phyloP scores from a whole-genome alignment of 2,113 vertebrate species.

The Lucifuga dentata region DNA sequence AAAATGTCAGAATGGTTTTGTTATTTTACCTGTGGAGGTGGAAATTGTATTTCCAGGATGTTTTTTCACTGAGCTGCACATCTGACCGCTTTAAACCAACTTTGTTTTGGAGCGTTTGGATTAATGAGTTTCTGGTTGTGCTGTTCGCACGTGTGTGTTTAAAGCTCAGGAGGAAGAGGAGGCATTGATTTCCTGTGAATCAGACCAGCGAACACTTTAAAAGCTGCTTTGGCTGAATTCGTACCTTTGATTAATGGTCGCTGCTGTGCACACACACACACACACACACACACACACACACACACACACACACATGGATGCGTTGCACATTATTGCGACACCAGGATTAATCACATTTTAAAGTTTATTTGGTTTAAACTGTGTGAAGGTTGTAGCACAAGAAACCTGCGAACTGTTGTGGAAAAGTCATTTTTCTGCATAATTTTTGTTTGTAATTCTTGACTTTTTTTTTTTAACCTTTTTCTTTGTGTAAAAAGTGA shows the following conservation, averaged over 20 bases:
- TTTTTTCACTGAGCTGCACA: constrained; percentile 18
- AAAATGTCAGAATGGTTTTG: too few relatives aligned
- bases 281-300: too few relatives aligned
- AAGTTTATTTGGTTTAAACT: constrained; percentile 8
- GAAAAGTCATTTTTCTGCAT: not conserved
- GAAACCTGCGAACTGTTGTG: not conserved
- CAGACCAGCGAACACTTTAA: constrained; percentile 47
- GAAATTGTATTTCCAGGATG: not conserved
- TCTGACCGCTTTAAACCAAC: not conserved
- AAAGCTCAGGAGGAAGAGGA: constrained; percentile 18
- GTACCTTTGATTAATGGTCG: constrained; percentile 29
- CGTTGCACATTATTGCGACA: constrained; percentile 15
- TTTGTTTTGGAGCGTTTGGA: not conserved
- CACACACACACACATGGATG: too few relatives aligned
- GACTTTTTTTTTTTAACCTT: not conserved
- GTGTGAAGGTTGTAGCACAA: not conserved
- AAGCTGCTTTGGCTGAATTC: constrained; percentile 42
- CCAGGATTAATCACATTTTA: constrained; percentile 23
- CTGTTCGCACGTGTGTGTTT: constrained; percentile 11
- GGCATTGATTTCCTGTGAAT: constrained; percentile 43
- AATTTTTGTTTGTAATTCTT: not conserved
- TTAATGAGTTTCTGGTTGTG: constrained; percentile 17
- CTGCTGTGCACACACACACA: constrained; percentile 7
- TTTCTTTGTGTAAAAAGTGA: not conserved
- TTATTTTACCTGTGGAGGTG: not conserved